These are phyloP conservation scores for Antheraea assamensis DNA, from an alignment of 2,888 invertebrate genomes.

Conservation along the genomic window DNA sequence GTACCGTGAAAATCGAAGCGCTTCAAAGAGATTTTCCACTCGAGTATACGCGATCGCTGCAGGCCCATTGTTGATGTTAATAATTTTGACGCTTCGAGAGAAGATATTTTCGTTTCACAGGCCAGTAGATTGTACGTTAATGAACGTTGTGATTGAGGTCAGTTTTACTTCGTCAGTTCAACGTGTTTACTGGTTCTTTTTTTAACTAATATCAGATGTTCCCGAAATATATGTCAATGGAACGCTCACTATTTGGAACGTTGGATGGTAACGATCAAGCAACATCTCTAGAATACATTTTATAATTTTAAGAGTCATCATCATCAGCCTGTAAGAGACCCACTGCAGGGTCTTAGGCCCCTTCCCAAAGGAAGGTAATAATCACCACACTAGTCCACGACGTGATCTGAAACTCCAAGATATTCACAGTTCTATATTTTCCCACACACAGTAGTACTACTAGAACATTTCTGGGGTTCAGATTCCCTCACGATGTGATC, in stretches of 20 bases:
- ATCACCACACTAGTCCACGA: too few species aligned
- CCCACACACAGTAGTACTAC: too few species aligned
- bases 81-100: constrained; percentile 34
- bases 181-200: neutral
- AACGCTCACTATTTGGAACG: neutral
- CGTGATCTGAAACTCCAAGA: too few species aligned
- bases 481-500: too few species aligned
- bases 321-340: too few species aligned
- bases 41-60: constrained; percentile 18
- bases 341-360: too few species aligned
- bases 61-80: constrained; percentile 34
- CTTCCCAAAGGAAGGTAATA: too few species aligned
- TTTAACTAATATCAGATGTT: neutral
- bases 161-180: neutral
- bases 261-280: neutral
- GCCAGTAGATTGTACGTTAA: neutral
- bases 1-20: constrained; percentile 18
- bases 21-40: constrained; percentile 15
- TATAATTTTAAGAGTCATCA: too few species aligned
- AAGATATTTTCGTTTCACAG: constrained; percentile 13
- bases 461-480: too few species aligned
- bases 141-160: neutral
- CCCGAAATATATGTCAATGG: neutral
- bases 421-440: too few species aligned
- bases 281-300: neutral